phyloP scores from a whole-genome alignment of 2,113 vertebrate species.

The Uropsilus gracilis region DNA sequence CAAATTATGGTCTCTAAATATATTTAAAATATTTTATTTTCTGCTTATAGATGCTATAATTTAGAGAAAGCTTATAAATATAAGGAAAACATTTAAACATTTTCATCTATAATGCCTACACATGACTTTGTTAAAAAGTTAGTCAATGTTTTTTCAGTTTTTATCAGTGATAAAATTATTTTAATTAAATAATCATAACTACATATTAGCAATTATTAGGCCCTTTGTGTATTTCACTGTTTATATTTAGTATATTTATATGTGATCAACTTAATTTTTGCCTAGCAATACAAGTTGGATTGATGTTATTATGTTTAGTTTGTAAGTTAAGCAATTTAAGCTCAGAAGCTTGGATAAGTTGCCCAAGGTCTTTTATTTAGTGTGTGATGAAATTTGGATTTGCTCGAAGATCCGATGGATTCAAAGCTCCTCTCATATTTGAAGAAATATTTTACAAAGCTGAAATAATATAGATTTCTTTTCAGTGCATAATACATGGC shows the following conservation, averaged over 20 bases:
- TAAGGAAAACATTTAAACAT: background rate
- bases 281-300: background rate
- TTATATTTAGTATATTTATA: background rate
- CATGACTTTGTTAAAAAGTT: background rate
- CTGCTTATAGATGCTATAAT: background rate
- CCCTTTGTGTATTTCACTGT: background rate
- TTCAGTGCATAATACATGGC: background rate
- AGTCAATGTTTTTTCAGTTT: background rate
- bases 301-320: background rate
- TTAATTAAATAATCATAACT: background rate
- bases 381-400: background rate
- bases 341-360: background rate
- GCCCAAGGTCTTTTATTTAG: too few species aligned
- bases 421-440: background rate
- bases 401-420: too few species aligned
- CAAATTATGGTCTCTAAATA: background rate
- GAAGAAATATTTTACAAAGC: background rate
- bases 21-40: constrained; percentile 29
- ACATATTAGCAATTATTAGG: background rate
- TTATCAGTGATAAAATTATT: background rate
- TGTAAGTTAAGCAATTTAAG: background rate
- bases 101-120: background rate
- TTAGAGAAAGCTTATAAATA: constrained; percentile 8
- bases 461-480: background rate
- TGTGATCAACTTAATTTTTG: background rate